Percentiles rank a stretch among this genome's conserved stretches.
phyloP scores from a whole-genome alignment of 2,113 vertebrate species.

The Bufo gargarizans region DNA sequence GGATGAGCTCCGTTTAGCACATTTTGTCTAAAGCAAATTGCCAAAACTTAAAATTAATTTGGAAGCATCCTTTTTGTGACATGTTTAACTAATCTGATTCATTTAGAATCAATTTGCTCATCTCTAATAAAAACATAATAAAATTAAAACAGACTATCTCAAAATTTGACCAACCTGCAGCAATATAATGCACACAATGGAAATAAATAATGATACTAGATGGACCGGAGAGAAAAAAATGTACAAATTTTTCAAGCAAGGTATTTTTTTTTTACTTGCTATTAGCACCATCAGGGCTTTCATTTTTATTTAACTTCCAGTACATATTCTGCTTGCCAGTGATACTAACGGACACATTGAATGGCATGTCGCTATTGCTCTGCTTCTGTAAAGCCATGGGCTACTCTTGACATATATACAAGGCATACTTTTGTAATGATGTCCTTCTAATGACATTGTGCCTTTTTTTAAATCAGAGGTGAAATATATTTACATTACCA shows the following conservation, averaged over 20 bases:
- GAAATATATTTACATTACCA: not conserved
- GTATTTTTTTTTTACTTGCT: too few relatives aligned
- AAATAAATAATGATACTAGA: too few relatives aligned
- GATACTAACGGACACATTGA: slow-evolving; percentile 39
- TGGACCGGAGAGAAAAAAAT: too few relatives aligned
- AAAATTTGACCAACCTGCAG: not conserved
- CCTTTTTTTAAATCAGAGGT: slow-evolving; percentile 6
- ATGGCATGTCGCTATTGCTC: slow-evolving; percentile 1
- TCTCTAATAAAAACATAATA: not conserved
- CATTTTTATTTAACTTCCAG: not conserved
- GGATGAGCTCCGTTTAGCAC: too few relatives aligned
- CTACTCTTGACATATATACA: slow-evolving; percentile 27
- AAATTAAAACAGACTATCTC: not conserved
- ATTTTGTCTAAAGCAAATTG: too few relatives aligned
- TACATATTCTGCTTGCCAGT: slow-evolving; percentile 12
- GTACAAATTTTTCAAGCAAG: too few relatives aligned
- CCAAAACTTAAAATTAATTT: too few relatives aligned
- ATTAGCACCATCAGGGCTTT: not conserved
- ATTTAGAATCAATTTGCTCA: too few relatives aligned
- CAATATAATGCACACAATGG: too few relatives aligned
- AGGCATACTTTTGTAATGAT: slow-evolving; percentile 11
- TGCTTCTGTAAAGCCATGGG: slow-evolving; percentile 30
- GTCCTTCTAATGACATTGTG: slow-evolving; percentile 40
- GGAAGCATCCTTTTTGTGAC: too few relatives aligned
- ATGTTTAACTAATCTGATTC: too few relatives aligned